Percentiles rank a stretch among this genome's conserved stretches.
Evolutionary conservation across 2,888 invertebrate species (phyloP).

Genomic region (Ochropleura leucogaster): DNA sequence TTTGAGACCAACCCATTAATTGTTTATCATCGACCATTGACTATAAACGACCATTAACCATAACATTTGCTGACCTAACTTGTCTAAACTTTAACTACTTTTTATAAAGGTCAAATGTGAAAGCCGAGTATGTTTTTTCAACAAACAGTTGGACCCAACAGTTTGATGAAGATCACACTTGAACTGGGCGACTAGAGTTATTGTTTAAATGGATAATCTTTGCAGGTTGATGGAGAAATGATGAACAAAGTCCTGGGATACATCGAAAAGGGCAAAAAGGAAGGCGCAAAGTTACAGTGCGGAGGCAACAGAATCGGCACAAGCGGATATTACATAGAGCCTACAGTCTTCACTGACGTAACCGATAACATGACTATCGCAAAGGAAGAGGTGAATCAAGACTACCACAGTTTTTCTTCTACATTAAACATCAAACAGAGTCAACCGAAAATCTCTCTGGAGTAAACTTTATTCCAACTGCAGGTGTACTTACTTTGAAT

Average conservation of each 20-base stretch:
- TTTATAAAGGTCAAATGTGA: no score
- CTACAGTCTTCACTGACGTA: slow-evolving; percentile 94
- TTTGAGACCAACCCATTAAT: neutral
- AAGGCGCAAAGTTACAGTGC: slow-evolving; percentile 94
- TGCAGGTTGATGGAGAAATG: slow-evolving; percentile 93
- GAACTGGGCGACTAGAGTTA: no score
- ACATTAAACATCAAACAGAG: no score
- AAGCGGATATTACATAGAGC: slow-evolving; percentile 94
- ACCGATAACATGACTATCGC: slow-evolving; percentile 94
- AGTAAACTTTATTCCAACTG: neutral
- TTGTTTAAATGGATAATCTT: neutral
- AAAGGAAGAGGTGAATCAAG: slow-evolving; percentile 92
- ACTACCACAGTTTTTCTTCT: no score
- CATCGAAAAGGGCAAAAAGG: slow-evolving; percentile 94
- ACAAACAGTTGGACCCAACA: no score
- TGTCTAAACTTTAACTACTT: no score
- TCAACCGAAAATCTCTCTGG: no score
- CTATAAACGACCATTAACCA: no score
- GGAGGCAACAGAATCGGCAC: slow-evolving; percentile 93
- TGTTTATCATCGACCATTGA: neutral
- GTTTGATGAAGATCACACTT: no score
- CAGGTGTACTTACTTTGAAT: neutral
- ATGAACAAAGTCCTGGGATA: slow-evolving; percentile 93
- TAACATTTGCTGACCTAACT: no score
- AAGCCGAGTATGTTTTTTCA: no score